phyloP scores from a whole-genome alignment of 1,140 invertebrate species.

The Asbolus verrucosus region DNA sequence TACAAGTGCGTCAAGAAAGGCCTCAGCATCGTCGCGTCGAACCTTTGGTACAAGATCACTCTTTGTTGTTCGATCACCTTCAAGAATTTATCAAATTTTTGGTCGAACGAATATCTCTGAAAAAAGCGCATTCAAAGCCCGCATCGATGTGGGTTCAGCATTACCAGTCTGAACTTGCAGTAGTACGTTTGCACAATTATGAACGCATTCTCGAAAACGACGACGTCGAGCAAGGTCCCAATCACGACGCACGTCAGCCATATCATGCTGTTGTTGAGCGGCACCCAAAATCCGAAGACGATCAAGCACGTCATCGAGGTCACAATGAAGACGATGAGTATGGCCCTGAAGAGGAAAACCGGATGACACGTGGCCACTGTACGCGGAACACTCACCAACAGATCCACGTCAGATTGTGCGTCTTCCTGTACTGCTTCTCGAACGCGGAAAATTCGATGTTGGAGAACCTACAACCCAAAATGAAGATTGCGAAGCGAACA shows the following conservation, averaged over 20 bases:
- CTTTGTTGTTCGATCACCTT: slow-evolving; percentile 15
- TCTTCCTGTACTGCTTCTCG: too few species aligned
- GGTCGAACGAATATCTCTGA: neutral
- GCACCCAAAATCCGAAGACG: slow-evolving; percentile 17
- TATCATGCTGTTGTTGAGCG: neutral
- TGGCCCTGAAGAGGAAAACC: too few species aligned
- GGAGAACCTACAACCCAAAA: too few species aligned
- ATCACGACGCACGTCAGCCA: neutral
- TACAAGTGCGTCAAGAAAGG: slow-evolving; percentile 55
- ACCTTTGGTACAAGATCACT: slow-evolving; percentile 3
- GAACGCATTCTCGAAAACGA: neutral
- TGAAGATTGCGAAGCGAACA: too few species aligned
- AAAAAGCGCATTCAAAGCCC: neutral
- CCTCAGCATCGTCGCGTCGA: slow-evolving; percentile 49
- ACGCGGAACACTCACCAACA: neutral
- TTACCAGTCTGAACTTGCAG: slow-evolving; percentile 14
- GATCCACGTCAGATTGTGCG: neutral
- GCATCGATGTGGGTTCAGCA: too few species aligned
- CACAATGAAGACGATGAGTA: neutral
- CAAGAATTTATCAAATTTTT: neutral
- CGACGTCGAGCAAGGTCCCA: neutral
- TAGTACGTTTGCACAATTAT: slow-evolving; percentile 2
- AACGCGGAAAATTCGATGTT: too few species aligned
- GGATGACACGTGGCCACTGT: neutral
- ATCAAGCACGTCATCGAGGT: neutral